phyloP scores from a whole-genome alignment of 2,888 invertebrate species.

The Agonopterix arenella region DNA sequence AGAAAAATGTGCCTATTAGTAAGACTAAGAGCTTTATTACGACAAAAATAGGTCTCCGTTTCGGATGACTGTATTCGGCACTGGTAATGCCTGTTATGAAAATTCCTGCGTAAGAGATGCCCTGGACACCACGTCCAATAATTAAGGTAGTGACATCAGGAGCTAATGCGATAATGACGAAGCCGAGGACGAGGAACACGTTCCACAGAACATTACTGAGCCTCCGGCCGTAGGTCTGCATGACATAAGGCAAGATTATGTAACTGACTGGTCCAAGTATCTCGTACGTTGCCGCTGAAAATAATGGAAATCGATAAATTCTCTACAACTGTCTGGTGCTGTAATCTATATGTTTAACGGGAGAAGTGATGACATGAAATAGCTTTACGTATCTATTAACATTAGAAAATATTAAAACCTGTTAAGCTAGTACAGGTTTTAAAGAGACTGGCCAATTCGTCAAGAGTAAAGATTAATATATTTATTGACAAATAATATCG shows the following conservation, averaged over 20 bases:
- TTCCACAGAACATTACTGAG: conserved; percentile 14
- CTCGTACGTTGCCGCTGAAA: conserved; percentile 7
- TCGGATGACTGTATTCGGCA: conserved; percentile 19
- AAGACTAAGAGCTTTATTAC: not conserved
- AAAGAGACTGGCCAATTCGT: too few relatives aligned
- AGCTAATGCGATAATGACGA: conserved; percentile 13
- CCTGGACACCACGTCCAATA: conserved; percentile 15
- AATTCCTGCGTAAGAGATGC: conserved; percentile 15
- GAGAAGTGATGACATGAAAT: too few relatives aligned
- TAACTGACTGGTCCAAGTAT: conserved; percentile 11
- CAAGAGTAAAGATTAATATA: too few relatives aligned
- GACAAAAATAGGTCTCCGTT: conserved; percentile 16
- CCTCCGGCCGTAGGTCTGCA: conserved; percentile 19
- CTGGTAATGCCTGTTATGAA: conserved; percentile 13
- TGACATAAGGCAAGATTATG: conserved; percentile 13
- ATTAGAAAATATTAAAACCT: too few relatives aligned
- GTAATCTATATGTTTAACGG: too few relatives aligned
- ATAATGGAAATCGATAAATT: not conserved
- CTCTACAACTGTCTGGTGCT: too few relatives aligned
- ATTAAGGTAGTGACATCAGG: conserved; percentile 13
- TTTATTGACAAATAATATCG: too few relatives aligned
- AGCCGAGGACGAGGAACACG: conserved; percentile 10
- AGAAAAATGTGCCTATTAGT: conserved; percentile 4
- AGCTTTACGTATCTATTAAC: too few relatives aligned
- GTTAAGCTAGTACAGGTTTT: too few relatives aligned